Evolutionary conservation across 2,113 vertebrate species (phyloP).

Genomic region (Philantomba maxwellii): DNA sequence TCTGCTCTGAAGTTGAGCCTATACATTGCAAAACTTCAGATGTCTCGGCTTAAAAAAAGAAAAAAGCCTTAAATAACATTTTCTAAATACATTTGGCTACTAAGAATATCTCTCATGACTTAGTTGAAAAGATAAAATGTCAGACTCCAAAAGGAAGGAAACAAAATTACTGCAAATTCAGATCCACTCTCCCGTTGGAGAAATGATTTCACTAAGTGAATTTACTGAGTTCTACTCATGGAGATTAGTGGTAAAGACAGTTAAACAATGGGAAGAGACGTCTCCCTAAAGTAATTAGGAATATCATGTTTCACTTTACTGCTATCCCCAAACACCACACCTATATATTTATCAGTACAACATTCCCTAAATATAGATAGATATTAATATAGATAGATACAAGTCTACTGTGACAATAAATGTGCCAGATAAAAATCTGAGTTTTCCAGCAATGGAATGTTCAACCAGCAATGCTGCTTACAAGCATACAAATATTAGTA

Average conservation of each 20-base stretch:
- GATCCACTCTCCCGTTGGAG: background rate
- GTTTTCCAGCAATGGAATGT: background rate
- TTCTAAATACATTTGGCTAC: conserved; percentile 42
- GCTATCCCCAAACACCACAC: background rate
- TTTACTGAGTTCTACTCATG: background rate
- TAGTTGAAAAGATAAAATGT: conserved; percentile 42
- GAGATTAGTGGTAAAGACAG: background rate
- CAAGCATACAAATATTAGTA: background rate
- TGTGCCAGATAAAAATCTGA: background rate
- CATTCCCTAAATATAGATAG: background rate
- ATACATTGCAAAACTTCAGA: conserved; percentile 21
- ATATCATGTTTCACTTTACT: background rate
- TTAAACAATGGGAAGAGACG: background rate
- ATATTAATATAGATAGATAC: background rate
- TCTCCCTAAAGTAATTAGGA: background rate
- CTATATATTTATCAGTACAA: background rate
- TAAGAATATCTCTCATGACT: background rate
- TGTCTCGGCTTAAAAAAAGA: background rate
- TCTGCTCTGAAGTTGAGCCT: conserved; percentile 2
- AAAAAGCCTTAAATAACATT: conserved; percentile 40
- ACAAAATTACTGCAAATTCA: conserved; percentile 15
- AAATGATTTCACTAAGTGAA: background rate
- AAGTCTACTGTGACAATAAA: background rate
- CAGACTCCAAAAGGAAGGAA: conserved; percentile 45
- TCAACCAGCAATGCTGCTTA: background rate